phyloP scores from a whole-genome alignment of 2,113 vertebrate species.

The Salminus brasiliensis region DNA sequence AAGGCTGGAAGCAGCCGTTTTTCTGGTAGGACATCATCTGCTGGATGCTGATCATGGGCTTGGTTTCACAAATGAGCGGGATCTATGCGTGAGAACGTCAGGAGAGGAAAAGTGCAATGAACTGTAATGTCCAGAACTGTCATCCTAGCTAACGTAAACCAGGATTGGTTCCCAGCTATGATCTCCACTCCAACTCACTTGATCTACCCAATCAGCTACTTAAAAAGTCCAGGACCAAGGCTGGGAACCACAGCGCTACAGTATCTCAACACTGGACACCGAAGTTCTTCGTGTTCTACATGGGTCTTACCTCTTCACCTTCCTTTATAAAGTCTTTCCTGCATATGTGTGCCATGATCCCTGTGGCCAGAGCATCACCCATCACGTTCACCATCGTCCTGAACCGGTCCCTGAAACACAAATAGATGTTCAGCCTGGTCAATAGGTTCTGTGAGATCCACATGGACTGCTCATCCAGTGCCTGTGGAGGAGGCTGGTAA shows the following conservation, averaged over 20 bases:
- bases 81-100: conserved; percentile 68
- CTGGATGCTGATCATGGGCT: conserved; percentile 89
- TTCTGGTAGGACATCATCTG: conserved; percentile 93
- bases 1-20: conserved; percentile 83
- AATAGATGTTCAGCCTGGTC: neutral
- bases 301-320: conserved; percentile 81
- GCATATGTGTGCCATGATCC: conserved; percentile 97
- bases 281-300: neutral
- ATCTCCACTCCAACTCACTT: no score
- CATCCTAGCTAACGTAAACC: neutral
- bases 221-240: neutral
- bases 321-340: conserved; percentile 93
- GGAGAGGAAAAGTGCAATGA: neutral
- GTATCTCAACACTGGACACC: no score
- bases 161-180: neutral
- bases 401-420: conserved; percentile 87
- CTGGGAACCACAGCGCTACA: neutral
- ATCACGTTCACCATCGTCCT: conserved; percentile 98
- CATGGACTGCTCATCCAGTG: neutral
- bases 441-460: neutral
- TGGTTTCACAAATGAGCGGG: conserved; percentile 87
- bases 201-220: no score
- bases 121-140: neutral
- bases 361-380: conserved; percentile 91
- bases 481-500: neutral